phyloP scores from a whole-genome alignment of 1,140 invertebrate genomes.

The Penaeus chinensis region DNA sequence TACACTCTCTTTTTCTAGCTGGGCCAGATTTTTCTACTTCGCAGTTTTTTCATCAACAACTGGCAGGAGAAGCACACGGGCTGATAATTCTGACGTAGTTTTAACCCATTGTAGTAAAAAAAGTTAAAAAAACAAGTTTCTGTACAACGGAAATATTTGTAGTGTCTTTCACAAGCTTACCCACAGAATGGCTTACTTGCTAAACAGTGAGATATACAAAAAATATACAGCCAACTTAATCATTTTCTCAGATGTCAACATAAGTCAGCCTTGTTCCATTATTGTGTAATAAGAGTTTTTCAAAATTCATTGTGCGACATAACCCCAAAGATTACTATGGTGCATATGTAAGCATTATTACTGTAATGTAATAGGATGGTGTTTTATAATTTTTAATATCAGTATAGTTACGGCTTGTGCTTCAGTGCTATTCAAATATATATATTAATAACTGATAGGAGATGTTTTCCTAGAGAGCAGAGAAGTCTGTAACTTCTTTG shows the following conservation, averaged over 20 bases:
- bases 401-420: conserved; percentile 58
- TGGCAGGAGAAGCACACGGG: conserved; percentile 32
- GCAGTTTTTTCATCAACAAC: conserved; percentile 36
- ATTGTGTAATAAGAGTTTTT: conserved; percentile 41
- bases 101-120: conserved; percentile 30
- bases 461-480: conserved; percentile 52
- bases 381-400: conserved; percentile 58
- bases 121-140: conserved; percentile 7
- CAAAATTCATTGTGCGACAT: conserved; percentile 47
- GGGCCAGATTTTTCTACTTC: conserved; percentile 55
- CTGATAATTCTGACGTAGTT: conserved; percentile 46
- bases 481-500: conserved; percentile 41
- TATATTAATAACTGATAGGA: conserved; percentile 39
- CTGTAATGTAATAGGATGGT: conserved; percentile 53
- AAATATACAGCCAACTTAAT: conserved; percentile 32
- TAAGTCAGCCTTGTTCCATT: conserved; percentile 40
- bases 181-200: conserved; percentile 47
- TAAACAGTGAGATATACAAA: conserved; percentile 42
- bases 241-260: conserved; percentile 23
- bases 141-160: conserved; percentile 52
- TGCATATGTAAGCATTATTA: conserved; percentile 56
- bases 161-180: conserved; percentile 55
- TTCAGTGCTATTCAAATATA: conserved; percentile 58
- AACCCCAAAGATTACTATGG: conserved; percentile 54
- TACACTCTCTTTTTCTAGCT: conserved; percentile 58